Conservation (phyloP, 2,113 vertebrate genomes). For the Phoxinus phoxinus region DNA sequence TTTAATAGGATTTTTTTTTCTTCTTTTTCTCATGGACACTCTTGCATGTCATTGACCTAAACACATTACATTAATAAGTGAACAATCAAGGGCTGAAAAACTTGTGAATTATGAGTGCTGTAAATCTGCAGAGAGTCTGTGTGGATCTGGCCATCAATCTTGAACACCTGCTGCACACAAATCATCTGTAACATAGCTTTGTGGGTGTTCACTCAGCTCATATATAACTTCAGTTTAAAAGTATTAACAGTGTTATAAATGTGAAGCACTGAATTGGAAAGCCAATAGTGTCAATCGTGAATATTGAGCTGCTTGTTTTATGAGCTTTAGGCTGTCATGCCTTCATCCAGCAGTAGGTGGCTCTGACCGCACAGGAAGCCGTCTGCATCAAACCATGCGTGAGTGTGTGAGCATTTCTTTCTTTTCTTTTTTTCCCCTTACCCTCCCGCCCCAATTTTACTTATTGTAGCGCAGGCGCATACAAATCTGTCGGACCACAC, state of each 20-base stretch:
- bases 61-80: not conserved
- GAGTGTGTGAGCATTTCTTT: not conserved
- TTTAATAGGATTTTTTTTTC: not conserved
- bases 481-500: constrained; percentile 4
- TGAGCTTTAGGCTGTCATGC: not conserved
- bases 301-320: not conserved
- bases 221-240: not conserved
- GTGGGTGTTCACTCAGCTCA: not conserved
- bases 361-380: constrained; percentile 11
- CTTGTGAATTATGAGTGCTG: not conserved
- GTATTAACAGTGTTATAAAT: constrained; percentile 48
- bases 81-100: not conserved
- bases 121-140: not conserved
- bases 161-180: not conserved
- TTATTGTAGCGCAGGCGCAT: constrained; percentile 52
- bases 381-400: not conserved
- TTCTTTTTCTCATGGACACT: not conserved
- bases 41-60: not conserved
- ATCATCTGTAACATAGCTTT: not conserved
- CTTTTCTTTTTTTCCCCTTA: not conserved
- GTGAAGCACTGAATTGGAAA: constrained; percentile 16
- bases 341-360: constrained; percentile 13
- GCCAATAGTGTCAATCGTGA: not conserved
- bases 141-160: not conserved
- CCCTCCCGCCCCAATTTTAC: not conserved